Base-by-base conservation (phyloP, 2,888 invertebrate species). In the Microplitis manilae region DNA sequence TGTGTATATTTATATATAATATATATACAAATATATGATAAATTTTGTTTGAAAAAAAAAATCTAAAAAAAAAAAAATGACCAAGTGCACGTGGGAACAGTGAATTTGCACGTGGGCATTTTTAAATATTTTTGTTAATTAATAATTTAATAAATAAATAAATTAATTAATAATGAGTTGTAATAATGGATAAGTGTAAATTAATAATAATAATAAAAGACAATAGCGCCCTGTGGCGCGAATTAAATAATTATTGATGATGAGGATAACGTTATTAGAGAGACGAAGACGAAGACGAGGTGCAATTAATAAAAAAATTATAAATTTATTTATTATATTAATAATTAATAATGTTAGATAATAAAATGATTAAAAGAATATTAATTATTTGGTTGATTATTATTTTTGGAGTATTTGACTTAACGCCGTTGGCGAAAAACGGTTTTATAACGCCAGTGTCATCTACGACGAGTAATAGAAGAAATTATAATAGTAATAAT, bases 321-420 rank as follows among this genome's bases (percentile, higher is more conserved):
- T 15, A 30, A 30, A 62, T 15, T 15, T 62, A 20, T 62, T 62
- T 62, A 20, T 62, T 62, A 30, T 30, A 30, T 30, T 30, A 30
- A 30, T 30, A 30, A 30, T 30, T 30, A 30, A 30, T 62, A 62
- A 62, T 62, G n/a, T 8, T 15, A 62, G n/a, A 62, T 62, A 62
- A 15, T 62, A 62, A 62, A 62, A 62, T 62, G 62, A 15, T 15
- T 62, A 62, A 62, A 62, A 62, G n/a, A 62, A 62, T 62, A 62
- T n/a, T 62, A 13, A 50, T 50, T 50, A 50, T 13, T 13, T 50
- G 9, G 50, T 50, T 50, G 50, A 8, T 50, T 50, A 50, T 50
- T 13, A 50, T 50, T 50, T 50, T 50, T 13, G 50, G 50, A 50
- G 50, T 13, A 50, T 50, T 50, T 13, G 50, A 50, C 50, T 50